Evolutionary conservation across 1,140 invertebrate species (phyloP), one percentile per base, ranked within the genome.

Genomic region (Zaprionus lachaisei): DNA sequence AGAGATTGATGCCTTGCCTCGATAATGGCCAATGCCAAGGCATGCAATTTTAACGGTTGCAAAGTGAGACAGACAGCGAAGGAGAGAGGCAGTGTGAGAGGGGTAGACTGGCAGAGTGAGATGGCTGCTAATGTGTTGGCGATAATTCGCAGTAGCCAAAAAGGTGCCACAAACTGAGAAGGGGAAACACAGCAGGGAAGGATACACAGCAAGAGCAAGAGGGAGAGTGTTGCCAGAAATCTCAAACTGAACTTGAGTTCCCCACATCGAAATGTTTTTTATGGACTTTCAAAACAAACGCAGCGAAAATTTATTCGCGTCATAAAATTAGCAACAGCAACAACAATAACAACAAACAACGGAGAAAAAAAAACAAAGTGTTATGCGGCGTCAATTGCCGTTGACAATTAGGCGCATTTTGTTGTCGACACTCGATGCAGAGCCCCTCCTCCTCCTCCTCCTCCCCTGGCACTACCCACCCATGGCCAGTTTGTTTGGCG

Each of bases 331-430:
- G 85, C 85, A 49, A 44, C 51, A 57, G 26, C 31, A 60, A 12
- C n/a, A 61, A 47, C 24, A 47, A 34, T 20, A 24, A 61, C n/a
- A 41, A 28, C 20, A 55, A 17, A 5, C 9, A 49, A 15, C 24
- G 24, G 9, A 4, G 38, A n/a, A 24, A 11, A 78, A 78, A 67
- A 84, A 90, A 86, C 86, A 85, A 90, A 90, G 82, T 90, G 79
- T 90, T 91, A 90, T 89, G 85, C n/a, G 68, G 73, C 84, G 74
- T 79, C 83, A 81, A 81, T 80, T 82, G 82, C 70, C 56, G 78
- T 70, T 74, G 84, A 83, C 84, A 89, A 89, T 89, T 89, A 89
- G 85, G 85, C 85, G 85, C 76, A 82, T 85, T 90, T 87, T 87
- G 80, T 85, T 87, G 78, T 69, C 82, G 81, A 72, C 62, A 73